Conservation (phyloP, 2,113 vertebrate species). For the Neoarius graeffei region DNA sequence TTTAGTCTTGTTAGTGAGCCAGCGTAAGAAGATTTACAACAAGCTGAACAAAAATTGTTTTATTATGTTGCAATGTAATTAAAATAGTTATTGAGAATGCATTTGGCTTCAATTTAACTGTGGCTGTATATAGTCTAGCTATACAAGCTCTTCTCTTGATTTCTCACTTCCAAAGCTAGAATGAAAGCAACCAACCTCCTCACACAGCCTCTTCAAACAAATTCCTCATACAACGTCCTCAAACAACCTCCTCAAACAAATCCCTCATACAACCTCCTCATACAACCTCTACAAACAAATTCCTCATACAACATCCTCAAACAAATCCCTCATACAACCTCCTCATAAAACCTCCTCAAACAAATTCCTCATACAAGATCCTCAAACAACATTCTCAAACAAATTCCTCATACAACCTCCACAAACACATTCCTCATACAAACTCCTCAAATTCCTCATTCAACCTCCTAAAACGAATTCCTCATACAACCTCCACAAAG, state of each 20-base stretch:
- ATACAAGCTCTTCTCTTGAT: background rate
- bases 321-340: background rate
- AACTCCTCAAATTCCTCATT: background rate
- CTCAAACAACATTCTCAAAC: background rate
- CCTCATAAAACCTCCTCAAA: background rate
- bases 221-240: background rate
- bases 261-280: background rate
- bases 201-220: background rate
- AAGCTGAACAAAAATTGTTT: background rate
- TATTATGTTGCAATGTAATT: background rate
- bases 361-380: background rate
- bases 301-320: background rate
- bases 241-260: background rate
- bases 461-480: background rate
- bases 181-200: background rate
- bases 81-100: background rate
- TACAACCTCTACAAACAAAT: background rate
- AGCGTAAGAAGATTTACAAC: background rate
- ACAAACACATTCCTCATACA: background rate
- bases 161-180: background rate
- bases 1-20: background rate
- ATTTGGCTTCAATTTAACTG: background rate
- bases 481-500: background rate
- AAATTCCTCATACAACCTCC: background rate
- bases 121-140: background rate